Conservation (phyloP, 2,113 vertebrate genomes). For the Semicossyphus pulcher region DNA sequence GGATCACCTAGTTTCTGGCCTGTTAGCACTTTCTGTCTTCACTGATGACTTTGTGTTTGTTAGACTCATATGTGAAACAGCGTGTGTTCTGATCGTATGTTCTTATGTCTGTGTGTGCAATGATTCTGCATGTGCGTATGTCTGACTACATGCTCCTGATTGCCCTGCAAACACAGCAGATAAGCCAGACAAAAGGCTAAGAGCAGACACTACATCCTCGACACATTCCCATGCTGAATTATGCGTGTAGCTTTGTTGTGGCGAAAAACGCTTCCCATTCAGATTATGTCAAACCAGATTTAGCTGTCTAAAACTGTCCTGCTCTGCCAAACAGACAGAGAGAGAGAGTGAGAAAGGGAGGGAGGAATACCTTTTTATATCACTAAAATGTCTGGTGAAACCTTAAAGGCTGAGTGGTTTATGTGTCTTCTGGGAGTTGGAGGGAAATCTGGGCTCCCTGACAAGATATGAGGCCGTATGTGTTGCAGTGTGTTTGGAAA, state of each 20-base stretch:
- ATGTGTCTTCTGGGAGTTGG: not conserved
- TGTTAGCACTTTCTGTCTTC: constrained; percentile 21
- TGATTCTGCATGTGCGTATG: not conserved
- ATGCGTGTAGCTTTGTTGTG: constrained; percentile 42
- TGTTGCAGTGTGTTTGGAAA: not conserved
- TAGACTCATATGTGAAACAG: constrained; percentile 7
- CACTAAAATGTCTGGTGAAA: constrained; percentile 14
- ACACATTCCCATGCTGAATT: constrained; percentile 46
- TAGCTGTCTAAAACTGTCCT: constrained; percentile 27
- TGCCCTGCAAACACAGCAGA: constrained; percentile 25
- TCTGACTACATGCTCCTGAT: constrained; percentile 2
- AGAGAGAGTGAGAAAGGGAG: not conserved
- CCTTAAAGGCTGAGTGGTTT: not conserved
- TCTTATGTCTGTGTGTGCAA: not conserved
- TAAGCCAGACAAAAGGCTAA: constrained; percentile 48
- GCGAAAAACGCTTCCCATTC: constrained; percentile 32
- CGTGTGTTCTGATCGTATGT: not conserved
- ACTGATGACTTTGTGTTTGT: constrained; percentile 6
- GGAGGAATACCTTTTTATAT: constrained; percentile 28
- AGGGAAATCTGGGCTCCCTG: constrained; percentile 13
- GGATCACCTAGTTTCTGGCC: constrained; percentile 34
- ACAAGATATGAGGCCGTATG: not conserved
- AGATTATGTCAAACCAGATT: constrained; percentile 45
- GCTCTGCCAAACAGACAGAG: constrained; percentile 18
- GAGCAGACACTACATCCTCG: constrained; percentile 43